Conservation (phyloP, 1,140 invertebrate species). For the Drosophila rufa region DNA sequence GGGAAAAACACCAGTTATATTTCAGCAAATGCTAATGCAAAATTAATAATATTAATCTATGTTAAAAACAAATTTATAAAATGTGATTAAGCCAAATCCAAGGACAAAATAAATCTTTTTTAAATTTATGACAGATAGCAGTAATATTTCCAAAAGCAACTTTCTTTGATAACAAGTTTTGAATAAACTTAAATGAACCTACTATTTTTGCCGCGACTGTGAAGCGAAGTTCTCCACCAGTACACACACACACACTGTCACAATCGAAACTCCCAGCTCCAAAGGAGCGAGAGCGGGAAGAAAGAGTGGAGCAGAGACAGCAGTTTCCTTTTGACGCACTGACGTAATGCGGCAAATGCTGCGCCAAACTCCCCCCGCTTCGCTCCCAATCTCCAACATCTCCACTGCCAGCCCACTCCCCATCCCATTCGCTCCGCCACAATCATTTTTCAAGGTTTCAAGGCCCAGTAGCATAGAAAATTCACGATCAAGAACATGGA, state of each 20-base stretch:
- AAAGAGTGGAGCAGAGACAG: constrained; percentile 49
- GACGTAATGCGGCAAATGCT: constrained; percentile 79
- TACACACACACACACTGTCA: not conserved
- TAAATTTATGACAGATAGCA: too few relatives aligned
- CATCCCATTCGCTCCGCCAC: constrained; percentile 19
- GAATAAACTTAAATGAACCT: not conserved
- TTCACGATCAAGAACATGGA: constrained; percentile 85
- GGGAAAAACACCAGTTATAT: too few relatives aligned
- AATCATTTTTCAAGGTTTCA: constrained; percentile 78
- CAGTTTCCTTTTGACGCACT: constrained; percentile 75
- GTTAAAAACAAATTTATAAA: too few relatives aligned
- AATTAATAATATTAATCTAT: too few relatives aligned
- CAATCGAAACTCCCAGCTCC: constrained; percentile 23
- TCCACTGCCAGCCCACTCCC: not conserved
- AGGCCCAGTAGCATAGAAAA: constrained; percentile 84
- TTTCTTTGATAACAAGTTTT: not conserved
- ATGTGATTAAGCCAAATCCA: too few relatives aligned
- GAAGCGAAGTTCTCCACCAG: constrained; percentile 6
- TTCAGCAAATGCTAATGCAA: too few relatives aligned
- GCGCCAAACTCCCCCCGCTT: constrained; percentile 49
- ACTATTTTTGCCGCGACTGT: constrained; percentile 1
- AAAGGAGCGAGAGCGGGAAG: constrained; percentile 13
- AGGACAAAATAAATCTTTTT: too few relatives aligned
- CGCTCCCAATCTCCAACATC: not conserved
- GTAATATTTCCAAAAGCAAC: too few relatives aligned